Evolutionary conservation across 30 jellyfish, hydroid and myxozoan species (phyloP), one percentile per base, ranked within the genome.

Genomic region (Phacellophora camtschatica): DNA sequence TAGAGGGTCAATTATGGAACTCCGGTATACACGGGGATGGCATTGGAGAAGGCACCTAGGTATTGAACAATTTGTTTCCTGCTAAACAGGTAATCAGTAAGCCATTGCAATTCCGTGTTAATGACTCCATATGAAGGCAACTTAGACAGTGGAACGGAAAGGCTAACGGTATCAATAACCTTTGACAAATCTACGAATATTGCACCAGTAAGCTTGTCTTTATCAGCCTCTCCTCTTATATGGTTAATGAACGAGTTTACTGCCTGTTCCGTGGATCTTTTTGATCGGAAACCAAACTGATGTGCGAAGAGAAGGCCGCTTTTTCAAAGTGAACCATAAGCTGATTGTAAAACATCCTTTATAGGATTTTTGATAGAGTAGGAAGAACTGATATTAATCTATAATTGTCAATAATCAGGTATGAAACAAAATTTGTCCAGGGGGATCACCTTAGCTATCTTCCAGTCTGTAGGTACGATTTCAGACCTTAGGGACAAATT

Each of bases 151-250:
- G 59, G 80, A 29, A 59, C 57, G 18, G 25, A 15, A 24, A 6
- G 91, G 77, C 92, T 41, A 69, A 71, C 25, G 57, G 90, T 51
- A 33, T 84, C 61, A 65, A 51, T 69, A 29, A 85, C 93, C 64
- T 71, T 83, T n/a, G 73, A 71, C 68, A 84, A 20, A 81, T 84
- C 85, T 46, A 71, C 46, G 86, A 72, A 84, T 41, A 71, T 43
- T 36, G 90, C 89, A 57, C 95, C 90, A 37, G 71, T 56, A 41
- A 83, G 89, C 27, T 50, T 71, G 37, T 80, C 94, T 49, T 43
- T 66, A 67, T 82, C 94, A 36, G 77, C 84, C 36, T 67, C 90
- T 35, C 66, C 59, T 51, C 90, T 45, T 1, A 82, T 27, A 68
- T 82, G 12, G 36, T 82, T 81, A 16, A 82, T 50, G 54, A 82